phyloP scores from a whole-genome alignment of 2,888 invertebrate species.

The Micoletzkya japonica region DNA sequence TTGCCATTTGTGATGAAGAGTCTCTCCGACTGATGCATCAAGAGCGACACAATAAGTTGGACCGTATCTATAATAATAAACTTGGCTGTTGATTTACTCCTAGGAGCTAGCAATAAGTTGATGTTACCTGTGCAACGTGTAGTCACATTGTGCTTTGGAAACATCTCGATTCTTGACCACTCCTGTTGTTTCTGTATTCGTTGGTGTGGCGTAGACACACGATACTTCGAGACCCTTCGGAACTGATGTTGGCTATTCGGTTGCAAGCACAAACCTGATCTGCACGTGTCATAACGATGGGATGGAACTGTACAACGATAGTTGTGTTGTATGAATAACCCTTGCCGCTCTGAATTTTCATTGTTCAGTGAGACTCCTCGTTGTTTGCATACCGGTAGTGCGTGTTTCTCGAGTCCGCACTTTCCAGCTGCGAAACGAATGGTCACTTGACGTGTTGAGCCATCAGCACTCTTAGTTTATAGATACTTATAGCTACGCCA shows the following conservation, averaged over 20 bases:
- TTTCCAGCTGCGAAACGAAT: conserved; percentile 53
- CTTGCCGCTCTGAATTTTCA: conserved; percentile 41
- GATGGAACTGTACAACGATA: conserved; percentile 61
- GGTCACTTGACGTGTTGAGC: conserved; percentile 48
- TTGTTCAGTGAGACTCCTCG: neutral
- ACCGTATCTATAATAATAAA: conserved; percentile 34
- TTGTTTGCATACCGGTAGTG: conserved; percentile 38
- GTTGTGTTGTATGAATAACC: conserved; percentile 58
- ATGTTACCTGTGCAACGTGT: conserved; percentile 52
- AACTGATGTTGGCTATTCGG: neutral
- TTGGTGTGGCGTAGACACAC: conserved; percentile 51
- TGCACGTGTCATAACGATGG: conserved; percentile 58
- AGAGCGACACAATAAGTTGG: conserved; percentile 59
- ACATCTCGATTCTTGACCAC: conserved; percentile 40
- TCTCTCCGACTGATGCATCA: conserved; percentile 61
- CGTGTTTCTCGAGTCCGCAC: conserved; percentile 51
- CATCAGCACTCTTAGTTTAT: conserved; percentile 37
- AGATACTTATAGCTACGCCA: neutral
- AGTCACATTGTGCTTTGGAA: conserved; percentile 53
- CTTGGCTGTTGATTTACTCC: neutral
- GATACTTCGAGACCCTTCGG: conserved; percentile 49
- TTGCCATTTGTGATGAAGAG: conserved; percentile 60
- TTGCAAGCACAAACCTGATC: conserved; percentile 49
- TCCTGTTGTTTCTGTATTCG: too few relatives aligned
- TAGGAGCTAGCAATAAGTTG: neutral